phyloP scores from a whole-genome alignment of 2,113 vertebrate genomes.

The Colaptes auratus region DNA sequence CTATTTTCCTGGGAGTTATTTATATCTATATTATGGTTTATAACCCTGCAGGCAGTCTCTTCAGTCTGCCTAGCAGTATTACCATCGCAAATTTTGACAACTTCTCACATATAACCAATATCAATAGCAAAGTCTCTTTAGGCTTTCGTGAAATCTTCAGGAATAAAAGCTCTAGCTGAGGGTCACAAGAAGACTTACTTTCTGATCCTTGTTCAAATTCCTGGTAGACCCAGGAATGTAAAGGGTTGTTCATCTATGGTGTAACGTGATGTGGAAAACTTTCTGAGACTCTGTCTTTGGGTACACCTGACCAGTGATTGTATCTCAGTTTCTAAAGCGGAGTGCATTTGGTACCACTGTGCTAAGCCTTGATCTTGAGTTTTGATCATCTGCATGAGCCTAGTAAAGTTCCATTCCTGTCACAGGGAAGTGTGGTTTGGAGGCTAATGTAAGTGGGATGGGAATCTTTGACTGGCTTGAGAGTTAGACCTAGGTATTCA shows the following conservation, averaged over 20 bases:
- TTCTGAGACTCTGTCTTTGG: neutral
- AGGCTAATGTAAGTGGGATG: neutral
- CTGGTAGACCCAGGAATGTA: neutral
- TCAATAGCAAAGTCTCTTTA: neutral
- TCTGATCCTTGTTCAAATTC: neutral
- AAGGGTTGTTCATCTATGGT: neutral
- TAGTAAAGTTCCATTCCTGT: neutral
- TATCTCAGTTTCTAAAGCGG: neutral
- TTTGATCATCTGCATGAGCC: neutral
- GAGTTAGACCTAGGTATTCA: neutral
- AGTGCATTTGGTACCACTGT: neutral
- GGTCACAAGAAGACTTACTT: neutral
- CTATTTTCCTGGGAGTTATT: neutral
- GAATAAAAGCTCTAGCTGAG: neutral
- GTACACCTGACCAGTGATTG: neutral
- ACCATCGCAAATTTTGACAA: neutral
- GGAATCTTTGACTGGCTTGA: neutral
- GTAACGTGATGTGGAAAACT: neutral
- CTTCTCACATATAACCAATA: neutral
- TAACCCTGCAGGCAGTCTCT: neutral
- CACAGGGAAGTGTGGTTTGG: neutral
- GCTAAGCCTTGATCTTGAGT: neutral
- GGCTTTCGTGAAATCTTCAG: neutral
- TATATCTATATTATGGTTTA: neutral
- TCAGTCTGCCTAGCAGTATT: neutral